Evolutionary conservation across 2,888 invertebrate species (phyloP), one percentile per base, ranked within the genome.

Genomic region (Ommatoiulus sabulosus): DNA sequence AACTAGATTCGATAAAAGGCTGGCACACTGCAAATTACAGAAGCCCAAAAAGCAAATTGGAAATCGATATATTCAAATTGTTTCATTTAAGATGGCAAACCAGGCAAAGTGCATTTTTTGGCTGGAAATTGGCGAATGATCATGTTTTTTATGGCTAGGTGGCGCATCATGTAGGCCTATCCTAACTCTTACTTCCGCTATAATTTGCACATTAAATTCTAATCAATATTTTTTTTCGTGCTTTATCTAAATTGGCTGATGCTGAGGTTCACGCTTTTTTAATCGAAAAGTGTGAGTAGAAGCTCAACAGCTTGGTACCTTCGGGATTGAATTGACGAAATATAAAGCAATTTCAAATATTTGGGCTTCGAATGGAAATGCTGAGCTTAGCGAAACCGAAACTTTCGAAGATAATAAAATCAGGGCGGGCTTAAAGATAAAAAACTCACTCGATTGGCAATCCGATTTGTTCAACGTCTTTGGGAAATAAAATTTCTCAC

Each of bases 1-100:
- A 80, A 80, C 35, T 80, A 35, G 35, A 80, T 80, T 80, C 80
- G 80, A 80, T 80, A 80, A 80, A 15, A 80, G 80, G 24, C 80
- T 80, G 80, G 80, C 80, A 80, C 80, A 80, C 35, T 80, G 80
- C 80, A 80, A 80, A 80, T 80, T 80, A 80, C 80, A 80, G 35
- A 35, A 80, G 80, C 80, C 80, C 80, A 35, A 80, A 80, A 80
- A 80, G 80, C 80, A 80, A 80, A 80, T 80, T 80, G 80, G 80
- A 80, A 80, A 80, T 80, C 80, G 15, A 80, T 80, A 80, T 80
- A 80, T 80, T 80, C 24, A 80, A 80, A 80, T 80, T 80, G 80
- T 80, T 80, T 80, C 80, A 80, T 80, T 80, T 80, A 80, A 24
- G 80, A 80, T 12, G 80, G 80, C 80, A 35, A 80, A 80, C 80